Base-by-base conservation (phyloP, 1,140 invertebrate species). In the Vollenhovia emeryi region DNA sequence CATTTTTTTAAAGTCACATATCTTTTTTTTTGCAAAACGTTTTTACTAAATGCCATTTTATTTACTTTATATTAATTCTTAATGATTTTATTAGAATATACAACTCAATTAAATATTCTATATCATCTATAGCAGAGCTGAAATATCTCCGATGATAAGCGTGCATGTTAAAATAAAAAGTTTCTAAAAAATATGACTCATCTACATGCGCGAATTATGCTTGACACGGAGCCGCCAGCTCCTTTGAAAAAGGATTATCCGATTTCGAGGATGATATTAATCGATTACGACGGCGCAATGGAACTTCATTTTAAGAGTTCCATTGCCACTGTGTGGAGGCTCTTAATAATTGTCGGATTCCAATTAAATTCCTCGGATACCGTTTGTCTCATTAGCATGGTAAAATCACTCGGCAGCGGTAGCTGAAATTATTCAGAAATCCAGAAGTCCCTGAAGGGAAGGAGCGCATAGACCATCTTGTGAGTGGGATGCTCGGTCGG, bases 261-360 rank as follows among this genome's bases (percentile, higher is more conserved):
- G 74, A 62, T 62, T 76, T 76, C 24, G 40, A 45, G 24, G 5
- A 60, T 64, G 33, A 64, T n/a, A 11, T 13, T 21, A 21, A 21
- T 21, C 36, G 24, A 78, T 68, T 79, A 52, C 60, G 75, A 45
- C 3, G 45, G 18, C 21, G 18, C 15, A 79, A 79, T 79, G 21
- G 68, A 79, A 79, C 76, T 52, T 68, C 21, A 79, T 66, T 78
- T 68, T 52, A 68, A 69, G 45, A 36, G 45, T 68, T 79, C 66
- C 45, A 52, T 52, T 69, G 45, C 76, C 21, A 40, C 62, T 79
- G 13, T 45, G 62, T 66, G 36, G 21, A 68, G 45, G 68, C 76
- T 79, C 45, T 69, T 69, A 79, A 79, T 79, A 79, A 79, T 79
- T 79, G 76, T 33, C 33, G 18, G 11, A 79, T 52, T 79, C 62